Evolutionary conservation across 2,797 vertebrate species (phyloP), one percentile per base, ranked within the genome.

Genomic region (Odontamblyopus rebecca): DNA sequence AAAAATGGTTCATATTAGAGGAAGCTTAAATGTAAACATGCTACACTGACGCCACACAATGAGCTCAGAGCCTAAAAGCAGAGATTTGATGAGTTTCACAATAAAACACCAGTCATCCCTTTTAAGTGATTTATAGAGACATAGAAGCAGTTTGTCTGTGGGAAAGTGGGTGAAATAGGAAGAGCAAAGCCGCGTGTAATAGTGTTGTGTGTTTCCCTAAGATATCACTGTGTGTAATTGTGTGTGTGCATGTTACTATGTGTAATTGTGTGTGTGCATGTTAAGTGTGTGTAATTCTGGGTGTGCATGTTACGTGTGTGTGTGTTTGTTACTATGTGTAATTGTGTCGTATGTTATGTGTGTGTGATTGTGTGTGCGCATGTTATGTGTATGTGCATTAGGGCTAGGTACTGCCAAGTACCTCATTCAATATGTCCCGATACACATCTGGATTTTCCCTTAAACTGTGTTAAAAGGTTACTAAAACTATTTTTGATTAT

Each of bases 61-160:
- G 77, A 88, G 82, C 79, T 84, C 69, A 72, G 66, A 73, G 61
- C 65, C 41, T 18, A 48, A 78, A 77, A 72, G 72, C 54, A 54
- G 30, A 32, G 19, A 61, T 65, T 83, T 80, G 73, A 90, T 86
- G 76, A 80, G 48, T 56, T 68, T 73, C 41, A 6, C 72, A 84
- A 48, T 54, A 68, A 87, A 87, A 88, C 74, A 77, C 70, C 48
- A 41, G 70, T 56, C 35, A 85, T 57, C 73, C 74, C 71, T 73
- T 76, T 76, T 79, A 87, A 75, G 80, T 72, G 76, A 88, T 87
- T 82, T 72, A 85, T 87, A 64, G 78, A 73, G 75, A 67, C 67
- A 74, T 77, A 81, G 78, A 80, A 81, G 73, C 77, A 80, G 67
- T 86, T 75, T 88, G 75, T 87, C 82, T 82, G 69, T 57, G 83